Conservation (phyloP, 1,140 invertebrate genomes). For the Drosophila takahashii region DNA sequence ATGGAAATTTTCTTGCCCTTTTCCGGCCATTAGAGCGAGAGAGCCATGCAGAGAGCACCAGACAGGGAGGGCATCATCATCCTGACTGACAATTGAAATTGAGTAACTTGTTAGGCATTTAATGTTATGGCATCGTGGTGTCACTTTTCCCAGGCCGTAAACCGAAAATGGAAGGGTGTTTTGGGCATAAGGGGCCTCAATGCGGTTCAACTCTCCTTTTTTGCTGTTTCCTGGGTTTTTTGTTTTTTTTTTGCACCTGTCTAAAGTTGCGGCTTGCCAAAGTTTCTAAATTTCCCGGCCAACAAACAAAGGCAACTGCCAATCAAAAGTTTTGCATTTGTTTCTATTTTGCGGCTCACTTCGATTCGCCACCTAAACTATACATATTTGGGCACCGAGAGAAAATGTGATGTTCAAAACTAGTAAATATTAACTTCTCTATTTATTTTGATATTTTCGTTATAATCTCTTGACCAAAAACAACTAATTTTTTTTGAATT, state of each 20-base stretch:
- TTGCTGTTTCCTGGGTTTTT: background rate
- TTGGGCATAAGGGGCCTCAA: background rate
- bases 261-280: constrained; percentile 60
- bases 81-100: constrained; percentile 41
- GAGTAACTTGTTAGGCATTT: constrained; percentile 42
- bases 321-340: constrained; percentile 70
- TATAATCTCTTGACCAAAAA: too few species aligned
- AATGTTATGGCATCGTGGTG: constrained; percentile 46
- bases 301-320: constrained; percentile 67
- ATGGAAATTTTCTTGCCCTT: constrained; percentile 77
- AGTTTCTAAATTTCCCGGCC: constrained; percentile 41
- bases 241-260: constrained; percentile 51
- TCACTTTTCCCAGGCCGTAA: constrained; percentile 42
- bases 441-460: too few species aligned
- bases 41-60: background rate
- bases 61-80: background rate
- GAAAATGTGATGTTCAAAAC: background rate
- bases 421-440: background rate
- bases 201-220: background rate
- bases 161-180: constrained; percentile 7
- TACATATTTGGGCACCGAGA: constrained; percentile 7
- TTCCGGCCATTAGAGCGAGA: constrained; percentile 60
- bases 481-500: too few species aligned
- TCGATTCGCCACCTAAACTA: constrained; percentile 16
- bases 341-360: constrained; percentile 41